Evolutionary conservation across 2,113 vertebrate genomes (phyloP).

Genomic region (Eupsittula cactorum): DNA sequence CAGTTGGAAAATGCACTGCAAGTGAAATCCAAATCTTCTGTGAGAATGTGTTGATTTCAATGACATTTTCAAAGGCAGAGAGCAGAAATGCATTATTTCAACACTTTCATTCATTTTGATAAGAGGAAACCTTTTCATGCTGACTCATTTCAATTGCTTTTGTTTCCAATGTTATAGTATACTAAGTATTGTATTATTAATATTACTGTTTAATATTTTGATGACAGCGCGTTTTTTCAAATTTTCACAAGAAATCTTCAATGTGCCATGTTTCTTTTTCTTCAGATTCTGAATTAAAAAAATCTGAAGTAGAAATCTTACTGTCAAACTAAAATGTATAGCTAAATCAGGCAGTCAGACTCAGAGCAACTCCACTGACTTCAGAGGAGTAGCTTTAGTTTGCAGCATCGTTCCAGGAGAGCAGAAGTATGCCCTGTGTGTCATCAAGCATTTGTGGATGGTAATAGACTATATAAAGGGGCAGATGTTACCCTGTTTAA

Average conservation of each 20-base stretch:
- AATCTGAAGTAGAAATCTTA: neutral
- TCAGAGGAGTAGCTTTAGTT: neutral
- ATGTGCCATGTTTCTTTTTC: neutral
- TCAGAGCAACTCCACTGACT: neutral
- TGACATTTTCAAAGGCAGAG: neutral
- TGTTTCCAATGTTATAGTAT: neutral
- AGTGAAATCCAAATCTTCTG: neutral
- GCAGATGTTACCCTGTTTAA: neutral
- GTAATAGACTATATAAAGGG: neutral
- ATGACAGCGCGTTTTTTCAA: neutral
- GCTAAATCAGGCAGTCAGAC: neutral
- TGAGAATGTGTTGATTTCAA: neutral
- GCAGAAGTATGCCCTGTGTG: neutral
- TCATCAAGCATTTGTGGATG: neutral
- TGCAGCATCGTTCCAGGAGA: neutral
- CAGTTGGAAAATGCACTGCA: neutral
- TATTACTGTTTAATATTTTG: slow-evolving; percentile 15
- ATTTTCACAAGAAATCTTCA: neutral
- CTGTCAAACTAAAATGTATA: neutral
- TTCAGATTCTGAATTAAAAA: slow-evolving; percentile 1
- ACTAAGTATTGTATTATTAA: neutral
- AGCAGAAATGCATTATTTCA: neutral
- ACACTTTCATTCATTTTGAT: neutral
- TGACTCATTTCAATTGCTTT: slow-evolving; percentile 11
- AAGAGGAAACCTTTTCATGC: neutral